phyloP scores from a whole-genome alignment of 1,140 invertebrate species.

The Drosophila pseudoobscura region DNA sequence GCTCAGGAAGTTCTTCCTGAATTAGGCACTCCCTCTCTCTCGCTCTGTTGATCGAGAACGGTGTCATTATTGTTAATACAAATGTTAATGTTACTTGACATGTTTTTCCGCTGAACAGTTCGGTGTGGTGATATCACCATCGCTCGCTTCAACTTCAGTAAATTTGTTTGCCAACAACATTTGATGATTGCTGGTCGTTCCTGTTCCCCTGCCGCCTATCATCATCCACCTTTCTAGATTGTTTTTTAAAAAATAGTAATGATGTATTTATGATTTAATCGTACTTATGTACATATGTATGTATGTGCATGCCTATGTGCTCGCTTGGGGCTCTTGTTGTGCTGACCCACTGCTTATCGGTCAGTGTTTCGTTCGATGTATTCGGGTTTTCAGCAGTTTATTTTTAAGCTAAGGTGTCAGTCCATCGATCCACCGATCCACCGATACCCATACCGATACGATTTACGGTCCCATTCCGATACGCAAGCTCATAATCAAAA shows the following conservation, averaged over 20 bases:
- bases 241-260: constrained; percentile 35
- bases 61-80: constrained; percentile 71
- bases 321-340: constrained; percentile 4
- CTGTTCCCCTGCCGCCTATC: background rate
- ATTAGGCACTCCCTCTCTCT: too few relatives aligned
- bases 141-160: constrained; percentile 29
- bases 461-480: background rate
- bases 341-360: constrained; percentile 39
- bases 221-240: constrained; percentile 26
- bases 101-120: constrained; percentile 64
- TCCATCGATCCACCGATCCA: constrained; percentile 4
- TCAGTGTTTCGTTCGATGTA: constrained; percentile 8
- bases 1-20: too few relatives aligned
- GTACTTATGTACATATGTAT: background rate
- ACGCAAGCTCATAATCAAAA: constrained; percentile 13
- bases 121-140: constrained; percentile 68
- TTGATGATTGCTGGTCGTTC: constrained; percentile 20
- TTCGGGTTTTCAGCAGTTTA: constrained; percentile 10
- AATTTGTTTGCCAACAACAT: constrained; percentile 56
- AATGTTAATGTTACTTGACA: constrained; percentile 68
- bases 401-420: constrained; percentile 38
- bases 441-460: constrained; percentile 7
- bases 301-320: background rate
- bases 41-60: constrained; percentile 7
- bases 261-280: background rate